These are phyloP conservation scores for Nymphicus hollandicus DNA, from an alignment of 2,113 vertebrate genomes.

Conservation along the genomic window DNA sequence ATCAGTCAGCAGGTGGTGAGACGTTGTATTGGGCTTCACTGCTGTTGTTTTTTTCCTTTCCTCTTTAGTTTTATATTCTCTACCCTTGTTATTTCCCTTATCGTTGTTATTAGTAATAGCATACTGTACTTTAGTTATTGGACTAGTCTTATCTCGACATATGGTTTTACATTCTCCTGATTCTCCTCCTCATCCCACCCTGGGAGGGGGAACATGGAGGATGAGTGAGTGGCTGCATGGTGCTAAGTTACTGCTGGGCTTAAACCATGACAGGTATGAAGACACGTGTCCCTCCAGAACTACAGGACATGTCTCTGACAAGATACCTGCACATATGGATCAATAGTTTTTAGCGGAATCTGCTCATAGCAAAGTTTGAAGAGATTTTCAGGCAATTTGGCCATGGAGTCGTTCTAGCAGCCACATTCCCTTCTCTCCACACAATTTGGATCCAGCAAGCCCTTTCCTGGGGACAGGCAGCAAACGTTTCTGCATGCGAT, in stretches of 20 bases:
- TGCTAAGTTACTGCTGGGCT: not conserved
- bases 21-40: not conserved
- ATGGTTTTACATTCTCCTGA: not conserved
- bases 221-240: not conserved
- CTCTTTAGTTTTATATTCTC: not conserved
- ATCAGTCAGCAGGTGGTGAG: not conserved
- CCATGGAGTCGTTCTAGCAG: not conserved
- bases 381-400: not conserved
- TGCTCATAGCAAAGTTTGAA: not conserved
- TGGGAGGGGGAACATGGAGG: not conserved
- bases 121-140: not conserved
- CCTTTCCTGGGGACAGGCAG: not conserved
- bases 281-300: not conserved
- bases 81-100: not conserved
- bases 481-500: accelerated
- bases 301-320: accelerated
- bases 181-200: not conserved
- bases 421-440: accelerated
- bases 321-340: not conserved
- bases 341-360: not conserved
- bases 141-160: not conserved
- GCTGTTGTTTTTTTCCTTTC: not conserved
- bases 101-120: not conserved
- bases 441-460: accelerated
- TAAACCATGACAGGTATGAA: not conserved